Conservation (phyloP, 2,797 vertebrate genomes). For the Meriones psammophilus region DNA sequence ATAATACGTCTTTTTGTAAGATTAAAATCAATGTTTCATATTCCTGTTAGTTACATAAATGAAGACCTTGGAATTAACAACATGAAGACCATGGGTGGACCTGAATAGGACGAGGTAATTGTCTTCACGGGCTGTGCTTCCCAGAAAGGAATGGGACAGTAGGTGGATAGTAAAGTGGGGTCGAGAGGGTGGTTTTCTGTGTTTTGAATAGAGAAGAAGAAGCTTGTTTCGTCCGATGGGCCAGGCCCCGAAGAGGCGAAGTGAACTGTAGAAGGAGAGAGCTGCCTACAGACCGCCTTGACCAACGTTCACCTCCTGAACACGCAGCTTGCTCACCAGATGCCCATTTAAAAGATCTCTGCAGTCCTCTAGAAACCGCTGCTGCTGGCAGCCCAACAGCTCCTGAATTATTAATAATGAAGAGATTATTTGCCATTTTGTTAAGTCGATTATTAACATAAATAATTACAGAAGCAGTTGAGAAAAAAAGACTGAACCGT, state of each 20-base stretch:
- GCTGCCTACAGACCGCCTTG: not conserved
- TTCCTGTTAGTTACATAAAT: not conserved
- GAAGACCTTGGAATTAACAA: not conserved
- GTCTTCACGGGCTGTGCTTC: not conserved
- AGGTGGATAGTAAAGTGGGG: not conserved
- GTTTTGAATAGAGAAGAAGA: not conserved
- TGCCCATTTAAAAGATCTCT: not conserved
- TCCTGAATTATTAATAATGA: slow-evolving; percentile 43
- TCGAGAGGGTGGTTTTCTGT: not conserved
- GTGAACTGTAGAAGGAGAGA: not conserved
- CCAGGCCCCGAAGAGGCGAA: not conserved
- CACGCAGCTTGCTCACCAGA: not conserved
- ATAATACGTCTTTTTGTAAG: not conserved
- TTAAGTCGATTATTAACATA: slow-evolving; percentile 25
- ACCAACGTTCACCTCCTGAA: not conserved
- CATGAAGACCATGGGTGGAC: not conserved
- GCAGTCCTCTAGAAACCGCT: not conserved
- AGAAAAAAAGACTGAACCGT: not conserved
- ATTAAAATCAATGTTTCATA: not conserved
- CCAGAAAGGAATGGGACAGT: slow-evolving; percentile 14
- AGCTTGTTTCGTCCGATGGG: not conserved
- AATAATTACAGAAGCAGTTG: not conserved
- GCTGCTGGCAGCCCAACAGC: not conserved
- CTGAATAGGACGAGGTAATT: not conserved
- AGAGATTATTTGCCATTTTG: slow-evolving; percentile 34